Evolutionary conservation across 2,113 vertebrate genomes (phyloP), one percentile per base, ranked within the genome.

Genomic region (Cottus gobio): DNA sequence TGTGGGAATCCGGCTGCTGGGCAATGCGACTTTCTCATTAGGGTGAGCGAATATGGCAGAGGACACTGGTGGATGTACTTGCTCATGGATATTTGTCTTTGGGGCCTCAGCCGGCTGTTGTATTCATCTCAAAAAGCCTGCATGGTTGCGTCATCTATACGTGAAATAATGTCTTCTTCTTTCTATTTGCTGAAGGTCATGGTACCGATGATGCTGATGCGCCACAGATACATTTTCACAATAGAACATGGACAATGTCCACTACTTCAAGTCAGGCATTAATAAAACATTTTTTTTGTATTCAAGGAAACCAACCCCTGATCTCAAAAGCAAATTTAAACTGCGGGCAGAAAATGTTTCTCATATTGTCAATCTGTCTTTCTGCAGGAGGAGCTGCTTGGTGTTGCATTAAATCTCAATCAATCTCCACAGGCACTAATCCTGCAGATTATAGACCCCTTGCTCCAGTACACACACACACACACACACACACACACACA

Each of bases 331-430:
- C 3, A 34, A 34, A 36, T 68, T 48, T 66, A 20, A 4, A 22
- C 5, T 7, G 16, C 18, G 48, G 22, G 48, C 52, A 26, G 52
- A 12, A 54, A 26, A 13, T 13, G 52, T 56, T 22, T n/a, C 10
- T 15, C 20, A 39, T 31, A 12, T 20, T 39, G 18, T 15, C 22
- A 85, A 84, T 85, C 69, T 71, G 62, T 69, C 56, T 44, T 65
- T 56, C 60, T 75, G 66, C 73, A 63, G 63, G n/a, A 83, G 28
- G 34, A 58, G 58, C 52, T 10, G 52, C 54, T 70, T 83, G 73
- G 86, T 84, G 77, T 81, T 64, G 56, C 50, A 77, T 88, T 85
- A 90, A 93, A 92, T 91, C 91, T 87, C 65, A 78, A 37, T 86
- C 80, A 56, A 56, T 88, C 72, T 90, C 84, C 75, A 66, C 63